Conservation (phyloP, 2,113 vertebrate species). For the Gopherus evgoodei region DNA sequence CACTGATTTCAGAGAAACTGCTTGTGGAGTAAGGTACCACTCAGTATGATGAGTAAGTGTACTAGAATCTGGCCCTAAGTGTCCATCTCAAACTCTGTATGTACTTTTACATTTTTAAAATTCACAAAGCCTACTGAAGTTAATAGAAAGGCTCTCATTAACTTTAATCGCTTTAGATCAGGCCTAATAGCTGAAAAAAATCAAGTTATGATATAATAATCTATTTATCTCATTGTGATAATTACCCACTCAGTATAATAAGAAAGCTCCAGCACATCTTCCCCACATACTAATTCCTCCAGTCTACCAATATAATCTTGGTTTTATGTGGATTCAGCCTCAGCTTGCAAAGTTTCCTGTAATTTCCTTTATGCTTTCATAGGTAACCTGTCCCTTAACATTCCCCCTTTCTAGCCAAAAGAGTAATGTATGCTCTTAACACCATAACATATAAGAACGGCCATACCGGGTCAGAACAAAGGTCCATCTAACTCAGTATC, state of each 20-base stretch:
- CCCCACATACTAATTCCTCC: neutral
- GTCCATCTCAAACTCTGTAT: neutral
- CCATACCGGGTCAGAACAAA: too few species aligned
- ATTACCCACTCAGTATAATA: neutral
- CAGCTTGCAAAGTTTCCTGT: neutral
- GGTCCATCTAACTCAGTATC: too few species aligned
- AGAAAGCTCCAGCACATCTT: neutral
- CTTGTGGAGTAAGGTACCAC: accelerated
- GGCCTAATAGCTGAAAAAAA: neutral
- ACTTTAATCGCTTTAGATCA: neutral
- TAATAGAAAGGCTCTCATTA: neutral
- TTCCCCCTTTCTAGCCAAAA: neutral
- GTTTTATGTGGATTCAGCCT: neutral
- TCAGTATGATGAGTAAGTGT: neutral
- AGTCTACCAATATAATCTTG: neutral
- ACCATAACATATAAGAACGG: too few species aligned
- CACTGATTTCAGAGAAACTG: neutral
- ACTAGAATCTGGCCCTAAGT: neutral
- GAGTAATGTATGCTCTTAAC: neutral
- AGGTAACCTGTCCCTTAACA: neutral
- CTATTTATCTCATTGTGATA: neutral
- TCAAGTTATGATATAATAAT: neutral
- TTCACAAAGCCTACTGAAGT: neutral
- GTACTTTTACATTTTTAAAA: neutral
- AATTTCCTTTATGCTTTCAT: neutral